Conservation (phyloP, 2,888 invertebrate species). For the Chrysopilus asiliformis region DNA sequence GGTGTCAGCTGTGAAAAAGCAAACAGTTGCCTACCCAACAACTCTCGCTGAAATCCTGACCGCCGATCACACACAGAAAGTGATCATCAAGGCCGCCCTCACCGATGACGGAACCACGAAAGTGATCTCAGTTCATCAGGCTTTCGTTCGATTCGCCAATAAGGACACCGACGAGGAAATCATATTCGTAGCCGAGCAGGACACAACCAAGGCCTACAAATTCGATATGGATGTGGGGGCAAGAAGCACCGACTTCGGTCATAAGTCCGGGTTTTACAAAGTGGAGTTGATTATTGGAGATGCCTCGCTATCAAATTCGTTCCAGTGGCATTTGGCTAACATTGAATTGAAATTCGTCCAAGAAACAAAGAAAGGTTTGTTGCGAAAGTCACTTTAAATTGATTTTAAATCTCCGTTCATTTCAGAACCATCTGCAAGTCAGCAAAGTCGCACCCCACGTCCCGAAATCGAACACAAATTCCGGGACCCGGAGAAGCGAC, state of each 20-base stretch:
- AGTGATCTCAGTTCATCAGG: slow-evolving; percentile 67
- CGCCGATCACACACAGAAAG: slow-evolving; percentile 81
- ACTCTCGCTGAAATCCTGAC: slow-evolving; percentile 56
- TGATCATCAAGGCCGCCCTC: slow-evolving; percentile 67
- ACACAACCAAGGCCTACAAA: slow-evolving; percentile 63
- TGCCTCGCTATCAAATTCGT: slow-evolving; percentile 74
- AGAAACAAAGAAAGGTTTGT: slow-evolving; percentile 28
- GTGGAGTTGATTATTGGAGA: slow-evolving; percentile 84
- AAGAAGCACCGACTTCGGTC: slow-evolving; percentile 64
- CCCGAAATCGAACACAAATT: slow-evolving; percentile 68
- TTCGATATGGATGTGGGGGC: slow-evolving; percentile 81
- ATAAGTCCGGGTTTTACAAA: slow-evolving; percentile 63
- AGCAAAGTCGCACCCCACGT: slow-evolving; percentile 24
- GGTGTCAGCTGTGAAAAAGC: slow-evolving; percentile 64
- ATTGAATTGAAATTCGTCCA: slow-evolving; percentile 59
- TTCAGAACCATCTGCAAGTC: no score
- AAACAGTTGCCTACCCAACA: slow-evolving; percentile 57
- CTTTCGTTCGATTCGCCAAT: slow-evolving; percentile 68
- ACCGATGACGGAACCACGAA: slow-evolving; percentile 54
- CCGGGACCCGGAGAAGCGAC: slow-evolving; percentile 82
- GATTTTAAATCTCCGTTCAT: not conserved
- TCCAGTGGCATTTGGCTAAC: slow-evolving; percentile 74
- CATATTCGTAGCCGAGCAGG: slow-evolving; percentile 86
- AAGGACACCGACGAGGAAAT: slow-evolving; percentile 62
- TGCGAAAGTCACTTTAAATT: not conserved